Evolutionary conservation across 2,797 vertebrate genomes (phyloP).

Genomic region (Leptodactylus fallax): DNA sequence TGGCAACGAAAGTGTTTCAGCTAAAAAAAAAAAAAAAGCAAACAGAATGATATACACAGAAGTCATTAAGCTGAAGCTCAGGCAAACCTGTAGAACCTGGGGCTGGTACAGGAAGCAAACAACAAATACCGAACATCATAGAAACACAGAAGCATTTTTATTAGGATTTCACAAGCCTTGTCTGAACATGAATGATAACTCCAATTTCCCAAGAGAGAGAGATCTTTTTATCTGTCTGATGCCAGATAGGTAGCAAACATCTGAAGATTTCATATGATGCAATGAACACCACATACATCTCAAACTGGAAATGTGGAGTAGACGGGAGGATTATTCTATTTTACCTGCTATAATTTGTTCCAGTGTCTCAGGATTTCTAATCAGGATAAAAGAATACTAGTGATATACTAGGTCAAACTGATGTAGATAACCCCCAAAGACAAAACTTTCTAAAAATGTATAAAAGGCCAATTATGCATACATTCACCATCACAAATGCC

Average conservation of each 20-base stretch:
- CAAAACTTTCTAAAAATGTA: conserved; percentile 28
- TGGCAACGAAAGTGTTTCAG: background rate
- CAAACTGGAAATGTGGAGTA: conserved; percentile 23
- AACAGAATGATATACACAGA: background rate
- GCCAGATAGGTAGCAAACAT: conserved; percentile 33
- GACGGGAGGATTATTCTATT: background rate
- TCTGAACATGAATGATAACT: conserved; percentile 44
- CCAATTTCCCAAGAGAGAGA: conserved; percentile 35
- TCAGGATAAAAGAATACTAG: conserved; percentile 58
- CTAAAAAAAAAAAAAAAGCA: background rate
- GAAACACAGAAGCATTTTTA: conserved; percentile 22
- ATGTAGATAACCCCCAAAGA: conserved; percentile 64
- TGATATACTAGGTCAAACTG: conserved; percentile 62
- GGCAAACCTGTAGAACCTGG: background rate
- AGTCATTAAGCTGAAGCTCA: background rate
- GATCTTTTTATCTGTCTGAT: conserved; percentile 27
- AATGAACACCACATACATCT: background rate
- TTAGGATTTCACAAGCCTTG: conserved; percentile 28
- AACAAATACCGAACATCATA: background rate
- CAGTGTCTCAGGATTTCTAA: conserved; percentile 57
- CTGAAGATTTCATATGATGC: conserved; percentile 1
- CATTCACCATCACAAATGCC: conserved; percentile 45
- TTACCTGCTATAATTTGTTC: background rate
- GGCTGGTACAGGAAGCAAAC: background rate
- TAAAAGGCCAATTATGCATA: conserved; percentile 59